Evolutionary conservation across 2,113 vertebrate genomes (phyloP), one percentile per base, ranked within the genome.

Genomic region (Ciconia boyciana): DNA sequence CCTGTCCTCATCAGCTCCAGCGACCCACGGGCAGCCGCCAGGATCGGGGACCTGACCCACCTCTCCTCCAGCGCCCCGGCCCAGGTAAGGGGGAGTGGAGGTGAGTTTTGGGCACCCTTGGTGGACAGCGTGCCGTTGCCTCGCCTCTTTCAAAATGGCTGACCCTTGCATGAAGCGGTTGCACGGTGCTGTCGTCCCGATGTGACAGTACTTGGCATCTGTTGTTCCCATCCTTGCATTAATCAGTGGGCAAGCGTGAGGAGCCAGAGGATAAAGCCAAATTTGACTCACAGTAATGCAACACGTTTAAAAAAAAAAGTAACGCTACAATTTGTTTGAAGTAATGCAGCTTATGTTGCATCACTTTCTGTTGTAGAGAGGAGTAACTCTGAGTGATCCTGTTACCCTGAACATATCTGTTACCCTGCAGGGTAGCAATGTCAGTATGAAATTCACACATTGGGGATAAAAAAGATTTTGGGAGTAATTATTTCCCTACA

Each of bases 1-100:
- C 99, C 99, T 0, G 99, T 99, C 43, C 98, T 99, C 94, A 99
- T 99, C 98, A 99, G 99, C 97, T 99, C 99, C 87, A 99, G 99
- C 0, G 99, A 99, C 92, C 99, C 99, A 2, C 98, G 99, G 58
- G 99, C 99, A 0, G 99, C 99, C 0, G 99, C 99, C 94, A 99
- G 99, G 97, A 99, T 99, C 1, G 98, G 99, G 75, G 99, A 99
- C 70, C 95, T 97, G 64, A 90, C 96, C 31, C 98, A 98, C 64
- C 98, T 99, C 90, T 98, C 99, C 75, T 98, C 98, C 94, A 98
- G 98, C 1, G 98, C 98, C 52, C 98, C 99, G 1, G 76, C 98
- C 87, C 99, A 99, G 98, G 99, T 99, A 98, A 77, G 58, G 44
- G 4, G 6, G 13, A 8, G 17, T 49, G 57, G 15, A 46, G 22